Conservation (phyloP, 1,140 invertebrate species). For the Cyclargus thomasi region DNA sequence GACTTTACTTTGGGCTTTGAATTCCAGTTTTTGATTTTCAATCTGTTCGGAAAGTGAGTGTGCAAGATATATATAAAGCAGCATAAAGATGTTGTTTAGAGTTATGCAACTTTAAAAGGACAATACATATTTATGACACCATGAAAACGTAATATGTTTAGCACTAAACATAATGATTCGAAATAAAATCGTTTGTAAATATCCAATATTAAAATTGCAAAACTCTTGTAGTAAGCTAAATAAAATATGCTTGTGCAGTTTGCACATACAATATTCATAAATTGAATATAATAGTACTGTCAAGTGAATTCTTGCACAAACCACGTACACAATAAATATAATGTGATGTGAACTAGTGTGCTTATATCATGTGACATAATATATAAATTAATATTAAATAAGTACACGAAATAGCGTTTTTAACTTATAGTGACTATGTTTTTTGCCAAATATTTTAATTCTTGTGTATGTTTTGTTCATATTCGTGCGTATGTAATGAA, state of each 20-base stretch:
- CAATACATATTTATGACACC: neutral
- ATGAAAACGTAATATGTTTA: neutral
- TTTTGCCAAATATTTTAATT: neutral
- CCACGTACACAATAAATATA: neutral
- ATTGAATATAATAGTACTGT: neutral
- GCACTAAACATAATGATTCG: neutral
- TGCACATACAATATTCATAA: conserved; percentile 2
- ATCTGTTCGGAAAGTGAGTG: conserved; percentile 81
- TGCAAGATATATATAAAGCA: conserved; percentile 31
- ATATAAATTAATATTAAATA: too few relatives aligned
- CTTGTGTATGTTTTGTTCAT: neutral
- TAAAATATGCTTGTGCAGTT: conserved; percentile 1
- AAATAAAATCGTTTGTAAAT: neutral
- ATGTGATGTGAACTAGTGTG: neutral
- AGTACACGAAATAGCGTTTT: too few relatives aligned
- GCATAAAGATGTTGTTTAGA: neutral
- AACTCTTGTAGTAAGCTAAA: conserved; percentile 7
- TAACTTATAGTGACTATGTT: too few relatives aligned
- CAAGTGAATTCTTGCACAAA: neutral
- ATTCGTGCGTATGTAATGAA: neutral
- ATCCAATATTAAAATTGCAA: neutral
- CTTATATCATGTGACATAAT: neutral
- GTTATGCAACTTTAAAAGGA: conserved; percentile 7
- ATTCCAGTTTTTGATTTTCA: conserved; percentile 89
- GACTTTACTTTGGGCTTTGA: conserved; percentile 90